Evolutionary conservation across 2,888 invertebrate species (phyloP), one percentile per base, ranked within the genome.

Genomic region (Caprella mutica): DNA sequence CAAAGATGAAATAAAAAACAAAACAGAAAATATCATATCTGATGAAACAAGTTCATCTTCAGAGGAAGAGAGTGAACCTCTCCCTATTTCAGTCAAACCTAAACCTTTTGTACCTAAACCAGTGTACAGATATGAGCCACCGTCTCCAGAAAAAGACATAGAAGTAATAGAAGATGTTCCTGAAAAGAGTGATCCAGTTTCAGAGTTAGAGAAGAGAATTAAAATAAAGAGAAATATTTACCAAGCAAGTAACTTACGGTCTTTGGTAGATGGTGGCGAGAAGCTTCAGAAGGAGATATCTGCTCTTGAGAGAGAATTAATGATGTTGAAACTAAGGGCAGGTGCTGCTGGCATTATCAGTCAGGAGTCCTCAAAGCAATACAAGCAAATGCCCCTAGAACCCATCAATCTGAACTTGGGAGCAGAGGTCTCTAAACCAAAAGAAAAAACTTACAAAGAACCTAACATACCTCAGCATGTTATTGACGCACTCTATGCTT

Each of bases 201-300:
- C 27, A 19, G 39, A 53, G n/a, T n/a, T 53, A 23, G 26, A 42
- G 24, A 27, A 42, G 21, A 40, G 24, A 6, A 29, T 56, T 24
- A 21, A 17, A 9, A 26, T 30, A 12, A 56, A 56, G 23, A 43
- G 65, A 55, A 65, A 46, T 52, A 9, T 59, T 8, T 62, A 55
- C 35, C 57, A 58, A 19, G 46, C 55, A 26, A 57, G 61, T 2
- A 59, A 65, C 44, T 38, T 65, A 1, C 43, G 55, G 9, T 21
- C 42, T 5, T 44, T 68, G 23, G 61, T 65, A 21, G 68, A 68
- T 40, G 65, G 59, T 44, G 68, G 68, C 14, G 55, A 43, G 14
- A 63, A 53, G 52, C 55, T 68, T 21, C 58, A 55, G 50, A 33
- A 64, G 12, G 51, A 54, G 9, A 62, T 67, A 5, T 23, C 57